These are phyloP conservation scores for Onychostoma macrolepis DNA, from an alignment of 2,113 vertebrate species.

Conservation along the genomic window DNA sequence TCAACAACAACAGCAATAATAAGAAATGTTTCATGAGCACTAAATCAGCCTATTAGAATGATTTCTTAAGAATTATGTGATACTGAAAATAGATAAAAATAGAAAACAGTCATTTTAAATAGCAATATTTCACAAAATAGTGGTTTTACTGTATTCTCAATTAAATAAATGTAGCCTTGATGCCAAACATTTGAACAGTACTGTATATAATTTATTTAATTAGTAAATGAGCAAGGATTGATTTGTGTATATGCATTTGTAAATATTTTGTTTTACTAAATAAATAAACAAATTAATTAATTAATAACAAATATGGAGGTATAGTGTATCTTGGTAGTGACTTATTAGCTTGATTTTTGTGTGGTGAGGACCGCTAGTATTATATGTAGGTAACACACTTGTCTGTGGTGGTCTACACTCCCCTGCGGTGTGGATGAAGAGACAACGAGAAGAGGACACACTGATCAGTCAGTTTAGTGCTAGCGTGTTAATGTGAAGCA, in stretches of 20 bases:
- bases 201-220: neutral
- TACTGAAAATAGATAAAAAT: neutral
- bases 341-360: neutral
- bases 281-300: neutral
- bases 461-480: conserved; percentile 18
- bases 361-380: neutral
- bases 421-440: neutral
- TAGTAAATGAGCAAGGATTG: neutral
- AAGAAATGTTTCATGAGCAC: neutral
- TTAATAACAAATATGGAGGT: neutral
- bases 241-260: neutral
- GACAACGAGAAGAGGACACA: conserved; percentile 3
- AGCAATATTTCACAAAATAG: neutral
- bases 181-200: neutral
- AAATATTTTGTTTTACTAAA: neutral
- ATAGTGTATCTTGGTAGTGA: neutral
- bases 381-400: neutral
- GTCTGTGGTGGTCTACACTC: conserved; percentile 15
- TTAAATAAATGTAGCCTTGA: neutral
- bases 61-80: neutral
- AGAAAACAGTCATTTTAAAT: neutral
- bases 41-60: neutral
- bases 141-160: neutral
- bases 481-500: conserved; percentile 15
- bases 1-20: neutral